A percentile compares a stretch with the other conserved stretches of the same genome.
Evolutionary conservation across 2,888 invertebrate species (phyloP).

Genomic region (Seladonia tumulorum): DNA sequence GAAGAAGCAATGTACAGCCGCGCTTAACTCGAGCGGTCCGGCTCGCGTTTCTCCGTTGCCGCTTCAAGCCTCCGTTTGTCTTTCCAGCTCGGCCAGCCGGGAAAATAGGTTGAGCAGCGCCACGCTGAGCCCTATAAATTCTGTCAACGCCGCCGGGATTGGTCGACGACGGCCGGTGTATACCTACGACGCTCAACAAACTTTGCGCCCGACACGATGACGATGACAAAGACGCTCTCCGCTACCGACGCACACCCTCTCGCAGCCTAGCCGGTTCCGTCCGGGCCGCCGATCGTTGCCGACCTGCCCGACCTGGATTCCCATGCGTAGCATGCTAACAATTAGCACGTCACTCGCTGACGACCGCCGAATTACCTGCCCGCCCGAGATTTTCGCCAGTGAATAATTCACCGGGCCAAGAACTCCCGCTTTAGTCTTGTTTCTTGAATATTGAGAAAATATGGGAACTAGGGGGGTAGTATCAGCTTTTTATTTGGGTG

Average conservation of each 20-base stretch:
- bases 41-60: slow-evolving; percentile 34
- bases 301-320: slow-evolving; percentile 54
- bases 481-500: too few species aligned
- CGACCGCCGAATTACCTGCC: slow-evolving; percentile 29
- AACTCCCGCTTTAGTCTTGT: neutral
- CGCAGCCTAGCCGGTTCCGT: neutral
- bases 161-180: slow-evolving; percentile 52
- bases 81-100: slow-evolving; percentile 18
- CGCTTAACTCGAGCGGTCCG: slow-evolving; percentile 74
- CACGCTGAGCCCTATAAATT: slow-evolving; percentile 68
- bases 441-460: too few species aligned
- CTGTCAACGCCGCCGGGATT: slow-evolving; percentile 65
- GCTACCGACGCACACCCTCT: neutral
- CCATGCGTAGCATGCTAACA: slow-evolving; percentile 60
- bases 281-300: slow-evolving; percentile 29
- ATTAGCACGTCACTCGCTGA: slow-evolving; percentile 56
- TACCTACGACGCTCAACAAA: slow-evolving; percentile 62
- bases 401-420: slow-evolving; percentile 24
- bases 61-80: slow-evolving; percentile 25
- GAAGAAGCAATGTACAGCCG: slow-evolving; percentile 70
- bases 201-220: slow-evolving; percentile 52
- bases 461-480: too few species aligned
- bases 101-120: slow-evolving; percentile 73
- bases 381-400: neutral
- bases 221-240: slow-evolving; percentile 30